Evolutionary conservation across 1,140 invertebrate genomes (phyloP).

Genomic region (Drosophila sp.): DNA sequence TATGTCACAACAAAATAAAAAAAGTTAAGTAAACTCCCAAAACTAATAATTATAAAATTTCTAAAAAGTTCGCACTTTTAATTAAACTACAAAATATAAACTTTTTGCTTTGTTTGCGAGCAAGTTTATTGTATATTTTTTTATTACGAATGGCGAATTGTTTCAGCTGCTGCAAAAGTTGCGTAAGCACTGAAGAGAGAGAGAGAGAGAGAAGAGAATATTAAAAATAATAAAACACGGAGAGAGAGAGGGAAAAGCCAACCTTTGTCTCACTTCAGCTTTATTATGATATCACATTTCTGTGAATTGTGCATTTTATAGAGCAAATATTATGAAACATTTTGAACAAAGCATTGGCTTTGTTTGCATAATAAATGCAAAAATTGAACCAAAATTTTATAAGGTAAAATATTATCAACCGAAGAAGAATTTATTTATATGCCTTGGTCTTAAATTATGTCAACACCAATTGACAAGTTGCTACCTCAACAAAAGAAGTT

Average conservation of each 20-base stretch:
- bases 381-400: constrained; percentile 6
- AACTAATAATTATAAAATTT: constrained; percentile 23
- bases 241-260: not conserved
- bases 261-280: constrained; percentile 30
- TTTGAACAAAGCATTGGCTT: constrained; percentile 4
- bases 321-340: constrained; percentile 25
- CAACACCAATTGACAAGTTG: constrained; percentile 7
- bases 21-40: constrained; percentile 1
- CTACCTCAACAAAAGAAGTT: constrained; percentile 42
- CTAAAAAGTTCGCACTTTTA: constrained; percentile 36
- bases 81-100: constrained; percentile 24
- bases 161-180: constrained; percentile 7
- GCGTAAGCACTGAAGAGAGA: constrained; percentile 9
- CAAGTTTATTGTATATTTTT: constrained; percentile 4
- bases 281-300: constrained; percentile 45
- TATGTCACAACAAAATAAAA: constrained; percentile 19
- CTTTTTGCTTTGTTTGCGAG: constrained; percentile 25
- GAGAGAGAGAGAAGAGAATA: not conserved
- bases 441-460: not conserved
- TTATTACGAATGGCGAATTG: not conserved
- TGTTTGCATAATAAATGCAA: constrained; percentile 2
- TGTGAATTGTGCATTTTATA: constrained; percentile 43
- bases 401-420: constrained; percentile 3
- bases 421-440: too few relatives aligned
- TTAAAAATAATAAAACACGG: too few relatives aligned